These are phyloP conservation scores for Drosophila kanekoi DNA, from an alignment of 2,888 invertebrate species.

Conservation along the genomic window DNA sequence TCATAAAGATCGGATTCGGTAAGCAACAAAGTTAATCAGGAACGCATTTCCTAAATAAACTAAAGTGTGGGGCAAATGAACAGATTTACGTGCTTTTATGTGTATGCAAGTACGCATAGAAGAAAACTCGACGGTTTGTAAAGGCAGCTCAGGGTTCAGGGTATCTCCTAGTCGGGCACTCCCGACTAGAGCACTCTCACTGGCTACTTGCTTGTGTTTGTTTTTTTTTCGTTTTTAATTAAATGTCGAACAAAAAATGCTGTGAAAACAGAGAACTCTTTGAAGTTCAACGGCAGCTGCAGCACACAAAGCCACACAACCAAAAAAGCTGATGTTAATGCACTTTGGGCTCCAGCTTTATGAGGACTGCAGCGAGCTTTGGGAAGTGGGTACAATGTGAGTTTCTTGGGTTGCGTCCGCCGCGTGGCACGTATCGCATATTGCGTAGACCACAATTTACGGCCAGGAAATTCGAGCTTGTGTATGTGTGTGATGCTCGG, in stretches of 20 bases:
- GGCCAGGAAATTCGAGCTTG: conserved; percentile 27
- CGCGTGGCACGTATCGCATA: conserved; percentile 46
- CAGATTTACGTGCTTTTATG: no score
- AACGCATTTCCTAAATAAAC: no score
- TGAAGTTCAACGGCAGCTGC: conserved; percentile 1
- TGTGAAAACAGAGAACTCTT: conserved; percentile 17
- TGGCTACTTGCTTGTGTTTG: conserved; percentile 12
- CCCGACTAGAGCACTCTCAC: neutral
- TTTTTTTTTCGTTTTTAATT: conserved; percentile 52
- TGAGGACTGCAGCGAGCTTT: conserved; percentile 26
- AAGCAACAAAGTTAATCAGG: no score
- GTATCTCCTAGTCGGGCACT: no score
- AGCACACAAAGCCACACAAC: neutral
- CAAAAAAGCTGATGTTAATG: conserved; percentile 43
- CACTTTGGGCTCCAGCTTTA: conserved; percentile 41
- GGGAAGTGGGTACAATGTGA: conserved; percentile 20
- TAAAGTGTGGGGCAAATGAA: no score
- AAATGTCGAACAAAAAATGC: conserved; percentile 43
- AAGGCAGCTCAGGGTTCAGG: no score
- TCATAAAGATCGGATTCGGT: no score
- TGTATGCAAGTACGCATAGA: no score
- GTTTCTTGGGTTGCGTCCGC: conserved; percentile 7
- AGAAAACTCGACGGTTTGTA: no score
- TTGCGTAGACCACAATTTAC: conserved; percentile 60
- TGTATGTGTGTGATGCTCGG: conserved; percentile 1